Evolutionary conservation across 2,797 vertebrate species (phyloP).

Genomic region (Gymnodraco acuticeps): DNA sequence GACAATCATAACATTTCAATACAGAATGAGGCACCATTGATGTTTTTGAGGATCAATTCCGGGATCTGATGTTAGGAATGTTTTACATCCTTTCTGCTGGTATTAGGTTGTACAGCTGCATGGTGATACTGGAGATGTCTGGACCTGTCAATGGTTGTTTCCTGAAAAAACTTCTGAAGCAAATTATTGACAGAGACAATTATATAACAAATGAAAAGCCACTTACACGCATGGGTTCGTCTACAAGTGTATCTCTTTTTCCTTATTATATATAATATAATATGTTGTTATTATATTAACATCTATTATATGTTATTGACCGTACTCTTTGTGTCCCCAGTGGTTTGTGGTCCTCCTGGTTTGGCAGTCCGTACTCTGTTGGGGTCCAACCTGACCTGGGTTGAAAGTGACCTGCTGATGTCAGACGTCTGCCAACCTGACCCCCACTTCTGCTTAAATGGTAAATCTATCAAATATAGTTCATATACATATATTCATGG

Average conservation of each 20-base stretch:
- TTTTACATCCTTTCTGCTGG: neutral
- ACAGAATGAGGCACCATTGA: neutral
- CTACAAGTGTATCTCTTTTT: neutral
- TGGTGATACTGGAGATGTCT: conserved; percentile 71
- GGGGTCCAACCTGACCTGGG: conserved; percentile 75
- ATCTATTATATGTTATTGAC: neutral
- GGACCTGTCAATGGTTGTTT: conserved; percentile 54
- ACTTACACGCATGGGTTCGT: conserved; percentile 69
- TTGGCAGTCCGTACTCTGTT: conserved; percentile 29
- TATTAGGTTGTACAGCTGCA: conserved; percentile 73
- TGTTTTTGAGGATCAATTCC: neutral
- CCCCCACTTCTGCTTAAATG: conserved; percentile 50
- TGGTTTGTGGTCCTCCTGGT: conserved; percentile 64
- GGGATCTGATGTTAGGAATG: neutral
- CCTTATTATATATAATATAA: too few species aligned
- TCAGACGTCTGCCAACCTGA: conserved; percentile 56
- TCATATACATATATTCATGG: too few species aligned
- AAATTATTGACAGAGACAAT: neutral
- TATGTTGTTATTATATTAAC: neutral
- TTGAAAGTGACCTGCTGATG: conserved; percentile 18
- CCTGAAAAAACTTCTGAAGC: conserved; percentile 45
- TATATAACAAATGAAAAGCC: conserved; percentile 31
- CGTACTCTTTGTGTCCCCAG: conserved; percentile 52
- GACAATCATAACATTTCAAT: neutral
- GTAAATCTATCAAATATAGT: conserved; percentile 41